Evolutionary conservation across 2,113 vertebrate species (phyloP).

Genomic region (Clarias gariepinus): DNA sequence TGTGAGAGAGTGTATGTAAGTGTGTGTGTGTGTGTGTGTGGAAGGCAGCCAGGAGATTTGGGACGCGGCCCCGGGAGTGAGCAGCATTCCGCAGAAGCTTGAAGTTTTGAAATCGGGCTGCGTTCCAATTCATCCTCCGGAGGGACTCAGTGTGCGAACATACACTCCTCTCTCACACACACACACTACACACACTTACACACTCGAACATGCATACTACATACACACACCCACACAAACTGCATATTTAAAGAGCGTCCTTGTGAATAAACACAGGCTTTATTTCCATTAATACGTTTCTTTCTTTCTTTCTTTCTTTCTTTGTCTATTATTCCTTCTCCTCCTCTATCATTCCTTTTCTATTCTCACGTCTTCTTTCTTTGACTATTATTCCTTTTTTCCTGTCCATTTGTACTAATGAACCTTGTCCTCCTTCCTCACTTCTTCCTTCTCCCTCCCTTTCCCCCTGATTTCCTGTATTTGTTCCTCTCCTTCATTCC

Average conservation of each 20-base stretch:
- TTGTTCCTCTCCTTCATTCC: too few relatives aligned
- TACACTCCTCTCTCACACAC: too few relatives aligned
- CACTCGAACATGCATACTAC: too few relatives aligned
- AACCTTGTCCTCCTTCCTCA: neutral
- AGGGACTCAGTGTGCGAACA: neutral
- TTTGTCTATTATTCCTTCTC: neutral
- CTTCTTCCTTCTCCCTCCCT: neutral
- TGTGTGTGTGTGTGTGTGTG: neutral
- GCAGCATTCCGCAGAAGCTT: conserved; percentile 17
- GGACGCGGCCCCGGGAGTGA: neutral
- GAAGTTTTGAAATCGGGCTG: conserved; percentile 1
- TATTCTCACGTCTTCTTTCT: neutral
- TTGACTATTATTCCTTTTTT: neutral
- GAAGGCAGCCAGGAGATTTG: neutral
- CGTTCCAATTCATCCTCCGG: neutral
- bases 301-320: neutral
- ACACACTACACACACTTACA: too few relatives aligned
- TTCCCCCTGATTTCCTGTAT: too few relatives aligned
- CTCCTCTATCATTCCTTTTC: neutral
- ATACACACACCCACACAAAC: neutral
- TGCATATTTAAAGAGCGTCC: neutral
- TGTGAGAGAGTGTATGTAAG: neutral
- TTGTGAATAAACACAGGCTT: neutral
- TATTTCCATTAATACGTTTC: neutral
- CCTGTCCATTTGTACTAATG: too few relatives aligned